These are phyloP conservation scores for Cuniculus paca DNA, from an alignment of 2,797 vertebrate species.

Conservation along the genomic window DNA sequence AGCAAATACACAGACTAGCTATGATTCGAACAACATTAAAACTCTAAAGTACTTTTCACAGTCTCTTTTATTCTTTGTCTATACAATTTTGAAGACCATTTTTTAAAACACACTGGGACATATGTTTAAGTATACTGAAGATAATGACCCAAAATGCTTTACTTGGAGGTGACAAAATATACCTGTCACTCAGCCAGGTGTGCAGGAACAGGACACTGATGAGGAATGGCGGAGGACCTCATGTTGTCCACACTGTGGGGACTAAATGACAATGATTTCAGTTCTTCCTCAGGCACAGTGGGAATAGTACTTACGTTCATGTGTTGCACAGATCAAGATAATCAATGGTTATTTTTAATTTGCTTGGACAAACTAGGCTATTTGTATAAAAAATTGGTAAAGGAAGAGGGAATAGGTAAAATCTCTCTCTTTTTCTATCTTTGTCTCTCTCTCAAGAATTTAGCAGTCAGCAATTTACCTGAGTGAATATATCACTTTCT, in stretches of 20 bases:
- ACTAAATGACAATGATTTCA: not conserved
- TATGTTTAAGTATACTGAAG: constrained; percentile 66
- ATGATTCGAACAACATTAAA: constrained; percentile 36
- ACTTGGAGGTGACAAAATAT: not conserved
- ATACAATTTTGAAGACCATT: not conserved
- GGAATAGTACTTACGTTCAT: constrained; percentile 22
- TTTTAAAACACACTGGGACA: constrained; percentile 37
- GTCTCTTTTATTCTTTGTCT: not conserved
- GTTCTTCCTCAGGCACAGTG: not conserved
- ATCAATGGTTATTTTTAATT: not conserved
- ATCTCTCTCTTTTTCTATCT: not conserved
- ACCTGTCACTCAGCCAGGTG: not conserved
- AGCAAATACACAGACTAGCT: constrained; percentile 60
- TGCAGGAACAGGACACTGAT: not conserved
- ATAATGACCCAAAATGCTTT: constrained; percentile 4
- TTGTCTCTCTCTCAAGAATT: not conserved
- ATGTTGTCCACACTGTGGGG: fast-evolving
- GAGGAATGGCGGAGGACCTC: not conserved
- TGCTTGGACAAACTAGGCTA: not conserved
- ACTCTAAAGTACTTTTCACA: constrained; percentile 18
- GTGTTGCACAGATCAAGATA: not conserved
- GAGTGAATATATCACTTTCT: not conserved
- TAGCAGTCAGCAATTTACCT: not conserved
- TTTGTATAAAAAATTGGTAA: not conserved
- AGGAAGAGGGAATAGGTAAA: not conserved